Percentiles rank a stretch among this genome's conserved stretches.
Evolutionary conservation across 1,140 invertebrate genomes (phyloP).

Genomic region (Paralvinella palmiformis): DNA sequence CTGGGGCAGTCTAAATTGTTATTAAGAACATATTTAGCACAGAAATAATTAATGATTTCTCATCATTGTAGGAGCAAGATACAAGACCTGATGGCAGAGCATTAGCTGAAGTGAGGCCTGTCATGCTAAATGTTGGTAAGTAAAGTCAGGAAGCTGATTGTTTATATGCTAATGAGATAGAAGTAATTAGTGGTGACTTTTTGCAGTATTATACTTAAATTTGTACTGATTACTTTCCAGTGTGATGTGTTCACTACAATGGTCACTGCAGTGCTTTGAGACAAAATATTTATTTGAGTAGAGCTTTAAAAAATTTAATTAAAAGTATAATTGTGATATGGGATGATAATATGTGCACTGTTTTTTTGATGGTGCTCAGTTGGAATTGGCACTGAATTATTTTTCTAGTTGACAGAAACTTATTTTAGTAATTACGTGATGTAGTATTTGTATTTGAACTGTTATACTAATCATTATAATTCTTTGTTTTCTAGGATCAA

Average conservation of each 20-base stretch:
- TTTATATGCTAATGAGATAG: too few relatives aligned
- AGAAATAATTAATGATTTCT: too few relatives aligned
- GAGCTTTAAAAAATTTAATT: neutral
- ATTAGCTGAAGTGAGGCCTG: slow-evolving; percentile 58
- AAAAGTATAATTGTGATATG: neutral
- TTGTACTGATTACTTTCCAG: neutral
- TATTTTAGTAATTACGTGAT: neutral
- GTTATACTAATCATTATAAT: neutral
- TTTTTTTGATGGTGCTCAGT: too few relatives aligned
- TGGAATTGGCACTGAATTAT: too few relatives aligned
- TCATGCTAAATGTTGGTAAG: slow-evolving; percentile 41
- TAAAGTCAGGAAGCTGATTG: neutral
- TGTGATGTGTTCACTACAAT: neutral
- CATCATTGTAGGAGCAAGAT: slow-evolving; percentile 39
- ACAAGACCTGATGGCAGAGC: slow-evolving; percentile 58
- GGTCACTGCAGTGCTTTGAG: neutral
- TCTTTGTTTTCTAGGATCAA: slow-evolving; percentile 52
- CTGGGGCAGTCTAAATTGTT: too few relatives aligned
- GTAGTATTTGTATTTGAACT: neutral
- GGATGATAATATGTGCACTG: neutral
- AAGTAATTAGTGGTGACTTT: neutral
- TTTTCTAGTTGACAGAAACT: neutral
- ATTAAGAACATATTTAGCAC: too few relatives aligned
- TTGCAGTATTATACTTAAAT: slow-evolving; percentile 7
- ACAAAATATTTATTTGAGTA: neutral